Percentiles rank a stretch among this genome's conserved stretches.
phyloP scores from a whole-genome alignment of 2,888 invertebrate genomes.

The Hemistola chrysoprasaria region DNA sequence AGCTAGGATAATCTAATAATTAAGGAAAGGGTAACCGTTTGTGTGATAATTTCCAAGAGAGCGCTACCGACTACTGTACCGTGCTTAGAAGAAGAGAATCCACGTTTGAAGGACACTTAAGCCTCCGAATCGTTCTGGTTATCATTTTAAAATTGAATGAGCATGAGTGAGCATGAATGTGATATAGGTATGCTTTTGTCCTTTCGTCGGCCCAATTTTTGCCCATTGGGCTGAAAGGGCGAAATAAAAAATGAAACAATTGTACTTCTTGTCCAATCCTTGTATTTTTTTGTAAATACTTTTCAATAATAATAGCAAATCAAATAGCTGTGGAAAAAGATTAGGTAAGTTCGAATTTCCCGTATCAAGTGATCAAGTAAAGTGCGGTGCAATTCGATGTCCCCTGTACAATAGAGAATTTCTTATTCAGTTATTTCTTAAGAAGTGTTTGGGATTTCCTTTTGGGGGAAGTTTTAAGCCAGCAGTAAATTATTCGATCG shows the following conservation, averaged over 20 bases:
- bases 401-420: conserved; percentile 66
- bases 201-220: no score
- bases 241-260: no score
- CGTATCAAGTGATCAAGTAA: conserved; percentile 44
- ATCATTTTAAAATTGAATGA: no score
- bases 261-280: conserved; percentile 10
- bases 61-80: neutral
- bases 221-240: no score
- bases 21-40: neutral
- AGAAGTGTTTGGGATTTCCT: conserved; percentile 79
- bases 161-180: no score
- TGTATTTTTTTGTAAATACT: conserved; percentile 29
- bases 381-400: conserved; percentile 37
- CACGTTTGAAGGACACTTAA: no score
- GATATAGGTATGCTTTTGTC: no score
- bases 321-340: conserved; percentile 56
- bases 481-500: conserved; percentile 80
- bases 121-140: no score
- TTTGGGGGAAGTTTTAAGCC: conserved; percentile 76
- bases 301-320: conserved; percentile 26
- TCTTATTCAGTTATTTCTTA: conserved; percentile 79
- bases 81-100: no score
- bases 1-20: neutral
- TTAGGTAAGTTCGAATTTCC: conserved; percentile 62
- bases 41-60: neutral